These are phyloP conservation scores for Clavelina lepadiformis DNA, from an alignment of 23 tunicate genomes.

Conservation along the genomic window DNA sequence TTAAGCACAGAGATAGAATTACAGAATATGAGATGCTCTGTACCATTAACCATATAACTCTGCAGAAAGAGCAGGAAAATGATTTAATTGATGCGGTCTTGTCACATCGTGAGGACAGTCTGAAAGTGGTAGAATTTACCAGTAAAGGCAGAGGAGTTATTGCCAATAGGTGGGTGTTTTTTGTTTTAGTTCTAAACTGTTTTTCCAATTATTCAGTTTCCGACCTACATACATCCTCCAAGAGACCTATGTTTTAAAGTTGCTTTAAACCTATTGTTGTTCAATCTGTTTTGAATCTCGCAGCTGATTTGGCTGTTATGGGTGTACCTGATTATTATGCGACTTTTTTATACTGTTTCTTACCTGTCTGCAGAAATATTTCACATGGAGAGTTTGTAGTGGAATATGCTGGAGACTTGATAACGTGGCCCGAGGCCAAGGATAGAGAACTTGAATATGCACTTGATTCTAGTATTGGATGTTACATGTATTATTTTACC, in stretches of 20 bases:
- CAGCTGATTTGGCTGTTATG: background rate
- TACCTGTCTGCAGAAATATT: conserved; percentile 21
- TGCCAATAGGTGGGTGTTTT: conserved; percentile 55
- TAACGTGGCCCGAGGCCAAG: conserved; percentile 72
- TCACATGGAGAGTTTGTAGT: conserved; percentile 59
- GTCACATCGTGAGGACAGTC: conserved; percentile 48
- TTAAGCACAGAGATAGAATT: no score
- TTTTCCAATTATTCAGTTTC: background rate
- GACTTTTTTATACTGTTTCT: background rate
- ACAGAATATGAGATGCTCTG: no score
- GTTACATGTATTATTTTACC: conserved; percentile 90
- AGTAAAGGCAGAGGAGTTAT: conserved; percentile 83
- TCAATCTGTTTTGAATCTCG: background rate
- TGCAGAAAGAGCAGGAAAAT: conserved; percentile 72
- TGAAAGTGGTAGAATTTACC: conserved; percentile 65
- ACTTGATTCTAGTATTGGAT: conserved; percentile 45
- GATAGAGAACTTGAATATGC: conserved; percentile 60
- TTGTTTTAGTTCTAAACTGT: no score
- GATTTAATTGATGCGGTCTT: conserved; percentile 38
- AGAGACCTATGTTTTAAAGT: background rate
- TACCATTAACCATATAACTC: no score
- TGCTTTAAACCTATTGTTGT: background rate
- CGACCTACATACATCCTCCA: background rate
- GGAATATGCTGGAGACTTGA: conserved; percentile 88
- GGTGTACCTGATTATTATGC: background rate